Percentiles rank a stretch among this genome's conserved stretches.
Evolutionary conservation across 2,113 vertebrate species (phyloP).

Genomic region (Benitochromis conjunctus): DNA sequence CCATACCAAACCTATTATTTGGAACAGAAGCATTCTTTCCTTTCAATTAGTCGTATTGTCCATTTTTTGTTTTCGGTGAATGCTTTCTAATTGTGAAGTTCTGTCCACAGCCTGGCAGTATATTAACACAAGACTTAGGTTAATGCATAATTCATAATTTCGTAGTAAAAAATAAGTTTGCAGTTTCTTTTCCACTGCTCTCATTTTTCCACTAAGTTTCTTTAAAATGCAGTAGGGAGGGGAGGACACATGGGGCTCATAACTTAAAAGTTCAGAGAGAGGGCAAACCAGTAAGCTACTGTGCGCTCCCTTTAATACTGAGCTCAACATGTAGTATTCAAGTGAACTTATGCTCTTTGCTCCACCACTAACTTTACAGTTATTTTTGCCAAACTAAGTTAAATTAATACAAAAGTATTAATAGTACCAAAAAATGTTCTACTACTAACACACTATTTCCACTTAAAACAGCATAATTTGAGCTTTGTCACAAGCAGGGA

Average conservation of each 20-base stretch:
- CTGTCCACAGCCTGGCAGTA: neutral
- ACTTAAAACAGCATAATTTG: neutral
- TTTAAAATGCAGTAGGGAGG: neutral
- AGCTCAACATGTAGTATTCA: neutral
- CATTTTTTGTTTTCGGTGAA: neutral
- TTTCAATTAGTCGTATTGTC: neutral
- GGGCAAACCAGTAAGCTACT: neutral
- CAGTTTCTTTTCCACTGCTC: neutral
- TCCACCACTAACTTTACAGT: neutral
- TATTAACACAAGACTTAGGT: neutral
- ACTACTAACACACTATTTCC: neutral
- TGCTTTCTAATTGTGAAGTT: neutral
- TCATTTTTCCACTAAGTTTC: neutral
- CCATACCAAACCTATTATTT: neutral
- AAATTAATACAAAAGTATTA: neutral
- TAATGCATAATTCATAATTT: slow-evolving; percentile 20
- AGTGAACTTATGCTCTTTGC: neutral
- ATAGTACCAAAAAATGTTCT: neutral
- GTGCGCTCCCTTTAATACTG: neutral
- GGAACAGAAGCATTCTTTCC: neutral
- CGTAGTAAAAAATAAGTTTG: neutral
- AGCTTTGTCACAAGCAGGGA: neutral
- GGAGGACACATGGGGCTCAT: neutral
- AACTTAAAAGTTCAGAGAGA: slow-evolving; percentile 2
- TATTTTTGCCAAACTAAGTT: neutral